phyloP scores from a whole-genome alignment of 2,888 invertebrate species.

The Melanostoma mellinum region DNA sequence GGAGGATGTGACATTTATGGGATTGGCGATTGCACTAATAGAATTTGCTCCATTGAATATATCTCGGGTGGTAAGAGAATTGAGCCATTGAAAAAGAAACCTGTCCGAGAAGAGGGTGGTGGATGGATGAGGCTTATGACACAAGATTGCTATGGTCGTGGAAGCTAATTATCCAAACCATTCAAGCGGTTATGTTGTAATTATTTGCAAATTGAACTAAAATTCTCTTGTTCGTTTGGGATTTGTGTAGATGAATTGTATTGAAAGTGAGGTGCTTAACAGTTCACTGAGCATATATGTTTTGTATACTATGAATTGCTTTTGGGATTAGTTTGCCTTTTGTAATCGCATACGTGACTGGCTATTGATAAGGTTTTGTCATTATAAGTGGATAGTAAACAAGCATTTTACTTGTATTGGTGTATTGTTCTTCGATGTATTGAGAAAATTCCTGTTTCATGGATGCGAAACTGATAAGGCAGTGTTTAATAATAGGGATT shows the following conservation, averaged over 20 bases:
- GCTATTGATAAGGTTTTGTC: slow-evolving; percentile 32
- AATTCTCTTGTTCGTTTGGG: slow-evolving; percentile 32
- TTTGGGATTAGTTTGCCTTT: slow-evolving; percentile 34
- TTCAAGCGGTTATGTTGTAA: slow-evolving; percentile 67
- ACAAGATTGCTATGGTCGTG: slow-evolving; percentile 8
- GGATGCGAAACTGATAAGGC: too few species aligned
- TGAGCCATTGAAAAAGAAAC: slow-evolving; percentile 28
- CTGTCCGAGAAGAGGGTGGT: not conserved
- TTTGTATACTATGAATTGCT: slow-evolving; percentile 5
- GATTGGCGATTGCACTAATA: slow-evolving; percentile 66
- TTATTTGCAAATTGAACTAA: slow-evolving; percentile 64
- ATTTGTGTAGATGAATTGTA: slow-evolving; percentile 41
- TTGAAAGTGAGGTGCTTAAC: slow-evolving; percentile 35
- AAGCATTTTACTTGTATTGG: not conserved
- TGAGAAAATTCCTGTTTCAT: too few species aligned
- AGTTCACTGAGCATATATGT: slow-evolving; percentile 43
- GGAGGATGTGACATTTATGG: slow-evolving; percentile 70
- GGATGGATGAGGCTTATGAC: not conserved
- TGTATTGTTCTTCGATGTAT: not conserved
- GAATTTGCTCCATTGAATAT: slow-evolving; percentile 50
- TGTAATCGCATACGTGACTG: slow-evolving; percentile 42
- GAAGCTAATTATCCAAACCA: slow-evolving; percentile 54
- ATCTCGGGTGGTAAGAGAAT: slow-evolving; percentile 16
- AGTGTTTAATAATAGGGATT: too few species aligned
- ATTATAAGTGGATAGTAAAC: slow-evolving; percentile 7